Evolutionary conservation across 2,797 vertebrate species (phyloP), one percentile per base, ranked within the genome.

Genomic region (Aratinga solstitialis): DNA sequence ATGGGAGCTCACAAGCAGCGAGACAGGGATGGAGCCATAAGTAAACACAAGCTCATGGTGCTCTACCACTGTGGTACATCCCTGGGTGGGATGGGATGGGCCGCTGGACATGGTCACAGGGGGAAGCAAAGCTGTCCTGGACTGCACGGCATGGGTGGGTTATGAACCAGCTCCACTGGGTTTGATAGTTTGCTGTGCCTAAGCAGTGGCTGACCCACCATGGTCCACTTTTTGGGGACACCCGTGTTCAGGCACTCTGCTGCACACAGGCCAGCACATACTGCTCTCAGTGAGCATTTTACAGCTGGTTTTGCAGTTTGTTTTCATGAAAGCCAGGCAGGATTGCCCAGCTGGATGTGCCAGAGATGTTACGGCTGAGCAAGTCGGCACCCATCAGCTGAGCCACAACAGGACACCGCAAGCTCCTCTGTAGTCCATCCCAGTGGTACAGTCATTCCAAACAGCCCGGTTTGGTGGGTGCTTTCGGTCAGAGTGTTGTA

Each of bases 391-490:
- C 90, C 72, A 56, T 48, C 62, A 7, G 77, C 67, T 36, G 36
- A 71, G 65, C 87, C 14, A 2, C 3, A 17, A 87, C 94, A 78
- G 89, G 91, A 66, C 90, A 88, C 73, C 4, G 0, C 12, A 5
- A 26, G 73, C 87, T 90, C 58, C 95, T 96, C 95, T 95, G 93
- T 95, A 94, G 90, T 94, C 93, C 77, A 54, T 94, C 96, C 86
- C 92, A 93, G 80, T 4, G 1, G 6, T 69, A 61, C 40, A 93
- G 88, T 94, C 95, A 94, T 93, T 72, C 94, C 59, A 22, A 94
- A 81, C 94, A 76, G 88, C 94, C 88, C 14, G 17, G 90, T 93
- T 84, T 76, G 86, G 72, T 95, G 94, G 88, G 71, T 92, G 74
- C 74, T 82, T 56, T 56, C 1, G 0, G 50, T 85, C 63, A 40